A percentile compares a stretch with the other conserved stretches of the same genome.
phyloP scores from a whole-genome alignment of 2,113 vertebrate genomes.

The Notothenia coriiceps region DNA sequence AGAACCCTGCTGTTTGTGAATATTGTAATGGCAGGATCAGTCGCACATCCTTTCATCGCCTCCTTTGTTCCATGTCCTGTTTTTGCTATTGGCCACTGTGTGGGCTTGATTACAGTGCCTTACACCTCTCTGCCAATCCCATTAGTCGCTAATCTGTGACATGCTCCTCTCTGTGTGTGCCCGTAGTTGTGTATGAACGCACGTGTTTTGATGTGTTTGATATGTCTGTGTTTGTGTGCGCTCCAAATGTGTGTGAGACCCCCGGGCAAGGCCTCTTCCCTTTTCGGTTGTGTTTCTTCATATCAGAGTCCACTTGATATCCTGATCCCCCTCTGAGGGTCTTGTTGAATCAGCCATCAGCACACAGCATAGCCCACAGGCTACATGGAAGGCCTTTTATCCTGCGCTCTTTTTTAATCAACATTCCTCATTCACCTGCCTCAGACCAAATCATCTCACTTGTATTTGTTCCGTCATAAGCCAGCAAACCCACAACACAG shows the following conservation, averaged over 20 bases:
- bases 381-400: constrained; percentile 74
- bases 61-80: constrained; percentile 75
- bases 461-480: constrained; percentile 56
- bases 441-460: constrained; percentile 70
- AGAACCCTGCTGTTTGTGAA: constrained; percentile 57
- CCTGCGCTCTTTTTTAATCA: constrained; percentile 74
- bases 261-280: constrained; percentile 35
- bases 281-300: constrained; percentile 50
- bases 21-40: constrained; percentile 66
- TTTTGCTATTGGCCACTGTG: constrained; percentile 69
- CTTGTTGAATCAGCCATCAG: constrained; percentile 74
- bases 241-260: constrained; percentile 12
- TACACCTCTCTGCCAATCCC: constrained; percentile 72
- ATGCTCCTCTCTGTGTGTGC: constrained; percentile 54
- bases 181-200: constrained; percentile 42
- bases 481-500: constrained; percentile 36
- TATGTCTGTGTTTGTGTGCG: constrained; percentile 54
- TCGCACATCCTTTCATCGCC: constrained; percentile 59
- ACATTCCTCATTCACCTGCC: constrained; percentile 65
- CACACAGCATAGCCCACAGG: constrained; percentile 59
- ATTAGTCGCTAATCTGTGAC: constrained; percentile 79
- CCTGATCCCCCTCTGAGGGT: constrained; percentile 62
- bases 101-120: constrained; percentile 72
- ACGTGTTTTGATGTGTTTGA: constrained; percentile 51
- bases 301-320: constrained; percentile 74